Base-by-base conservation (phyloP, 1,140 invertebrate species). In the Orchesella cincta region DNA sequence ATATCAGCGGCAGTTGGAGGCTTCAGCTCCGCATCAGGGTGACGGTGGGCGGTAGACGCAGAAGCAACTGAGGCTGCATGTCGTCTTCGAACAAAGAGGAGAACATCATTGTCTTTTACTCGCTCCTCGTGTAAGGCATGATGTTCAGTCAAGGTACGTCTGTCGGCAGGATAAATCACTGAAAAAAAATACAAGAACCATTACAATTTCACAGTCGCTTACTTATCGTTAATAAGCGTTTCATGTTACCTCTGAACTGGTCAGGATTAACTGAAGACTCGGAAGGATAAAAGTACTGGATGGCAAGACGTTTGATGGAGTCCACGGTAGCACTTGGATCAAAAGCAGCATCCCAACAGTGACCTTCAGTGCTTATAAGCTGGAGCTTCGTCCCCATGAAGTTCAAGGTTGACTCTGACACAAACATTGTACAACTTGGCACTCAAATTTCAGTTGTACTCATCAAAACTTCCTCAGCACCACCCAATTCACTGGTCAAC, bases 1-100 rank as follows among this genome's bases (percentile, higher is more conserved):
- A 88, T 87, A 33, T 84, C 83, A 73, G 85, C 85, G 70, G 84
- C 36, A n/a, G 76, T 85, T 52, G 87, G 87, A n/a, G 85, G 84
- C 81, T 84, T 85, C 0, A 87, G 76, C 64, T 80, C 76, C 23
- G 85, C 83, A 70, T 86, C 85, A 0, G 83, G 18, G 39, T 46
- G 39, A 18, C 18, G 39, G 39, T 18, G 54, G 54, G 14, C 39
- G 18, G 39, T 57, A 23, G n/a, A 3, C 3, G 54, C n/a, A 3
- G 54, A 14, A 57, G 54, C 8, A 18, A 26, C 23, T 12, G 14
- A 26, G 18, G 34, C n/a, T 39, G 71, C 36, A 20, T 18, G 35
- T 54, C 78, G 23, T 23, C 75, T 51, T 18, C 70, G 70, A 1
- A 81, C 77, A 8, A 81, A 72, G 1, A 81, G 23, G 1, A 81